Percentiles rank a stretch among this genome's conserved stretches.
phyloP scores from a whole-genome alignment of 2,113 vertebrate species.

The Archocentrus centrarchus region DNA sequence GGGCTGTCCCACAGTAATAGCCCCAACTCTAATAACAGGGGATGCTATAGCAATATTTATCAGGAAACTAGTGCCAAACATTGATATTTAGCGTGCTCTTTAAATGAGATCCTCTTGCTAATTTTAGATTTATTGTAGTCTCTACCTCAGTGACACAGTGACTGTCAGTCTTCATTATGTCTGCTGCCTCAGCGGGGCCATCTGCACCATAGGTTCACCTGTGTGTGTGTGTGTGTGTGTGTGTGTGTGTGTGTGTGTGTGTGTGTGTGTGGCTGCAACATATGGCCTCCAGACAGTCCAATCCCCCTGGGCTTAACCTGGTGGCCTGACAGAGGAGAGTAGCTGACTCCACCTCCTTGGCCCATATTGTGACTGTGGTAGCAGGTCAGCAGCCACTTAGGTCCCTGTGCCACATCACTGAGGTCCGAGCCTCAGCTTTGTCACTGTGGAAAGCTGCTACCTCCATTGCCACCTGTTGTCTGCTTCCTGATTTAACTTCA shows the following conservation, averaged over 20 bases:
- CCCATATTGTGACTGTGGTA: conserved; percentile 22
- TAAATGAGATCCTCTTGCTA: background rate
- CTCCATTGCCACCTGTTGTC: background rate
- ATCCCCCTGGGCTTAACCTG: conserved; percentile 67
- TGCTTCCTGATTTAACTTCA: conserved; percentile 20
- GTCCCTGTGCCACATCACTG: background rate
- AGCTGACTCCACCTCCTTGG: conserved; percentile 31
- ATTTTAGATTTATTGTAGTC: background rate
- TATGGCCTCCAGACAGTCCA: conserved; percentile 68
- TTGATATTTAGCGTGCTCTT: background rate
- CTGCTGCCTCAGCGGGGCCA: background rate
- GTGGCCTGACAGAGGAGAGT: conserved; percentile 29
- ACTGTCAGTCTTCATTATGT: conserved; percentile 11
- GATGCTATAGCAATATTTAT: background rate
- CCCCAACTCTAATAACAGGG: background rate
- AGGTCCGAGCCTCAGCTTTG: background rate
- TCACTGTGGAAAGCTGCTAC: background rate
- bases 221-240: too few relatives aligned
- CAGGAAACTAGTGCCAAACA: background rate
- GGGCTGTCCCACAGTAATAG: too few relatives aligned
- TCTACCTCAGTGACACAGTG: background rate
- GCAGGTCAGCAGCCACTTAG: conserved; percentile 19
- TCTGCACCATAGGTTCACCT: conserved; percentile 19
- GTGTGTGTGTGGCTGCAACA: background rate
- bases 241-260: too few relatives aligned